Evolutionary conservation across 2,113 vertebrate species (phyloP).

Genomic region (Toxotes chatareus): DNA sequence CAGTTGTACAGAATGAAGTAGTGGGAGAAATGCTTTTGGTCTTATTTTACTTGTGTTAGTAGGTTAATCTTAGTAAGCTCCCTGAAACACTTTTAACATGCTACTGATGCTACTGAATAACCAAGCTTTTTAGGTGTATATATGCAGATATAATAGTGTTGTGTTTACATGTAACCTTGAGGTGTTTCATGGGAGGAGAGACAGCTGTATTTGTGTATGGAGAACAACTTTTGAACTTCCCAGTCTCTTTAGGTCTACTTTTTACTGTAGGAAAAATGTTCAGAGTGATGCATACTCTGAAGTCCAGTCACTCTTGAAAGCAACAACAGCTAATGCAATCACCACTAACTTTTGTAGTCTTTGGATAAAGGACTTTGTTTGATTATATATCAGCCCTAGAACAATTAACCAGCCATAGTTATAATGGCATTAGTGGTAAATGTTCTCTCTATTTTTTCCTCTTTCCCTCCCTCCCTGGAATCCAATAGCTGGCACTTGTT

Average conservation of each 20-base stretch:
- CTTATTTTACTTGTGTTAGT: background rate
- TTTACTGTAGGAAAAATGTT: background rate
- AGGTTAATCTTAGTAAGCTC: background rate
- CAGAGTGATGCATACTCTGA: background rate
- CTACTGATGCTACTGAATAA: background rate
- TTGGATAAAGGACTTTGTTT: background rate
- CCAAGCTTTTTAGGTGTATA: background rate
- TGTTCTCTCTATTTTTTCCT: slow-evolving; percentile 1
- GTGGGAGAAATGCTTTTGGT: background rate
- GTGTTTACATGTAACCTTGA: slow-evolving; percentile 22
- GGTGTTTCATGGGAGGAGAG: slow-evolving; percentile 46
- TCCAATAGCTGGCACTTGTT: slow-evolving; percentile 92
- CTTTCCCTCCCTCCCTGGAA: slow-evolving; percentile 18
- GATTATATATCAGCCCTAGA: background rate
- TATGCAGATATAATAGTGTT: background rate
- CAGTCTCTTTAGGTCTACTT: background rate
- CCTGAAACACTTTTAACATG: background rate
- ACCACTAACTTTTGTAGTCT: background rate
- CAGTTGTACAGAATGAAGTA: background rate
- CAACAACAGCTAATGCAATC: slow-evolving; percentile 11
- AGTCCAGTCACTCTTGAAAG: background rate
- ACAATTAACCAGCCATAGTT: background rate
- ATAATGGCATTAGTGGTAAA: background rate
- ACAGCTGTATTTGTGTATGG: slow-evolving; percentile 53
- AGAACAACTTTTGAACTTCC: background rate